These are phyloP conservation scores for Melinopterus prodromus DNA, from an alignment of 2,888 invertebrate species.

Conservation along the genomic window DNA sequence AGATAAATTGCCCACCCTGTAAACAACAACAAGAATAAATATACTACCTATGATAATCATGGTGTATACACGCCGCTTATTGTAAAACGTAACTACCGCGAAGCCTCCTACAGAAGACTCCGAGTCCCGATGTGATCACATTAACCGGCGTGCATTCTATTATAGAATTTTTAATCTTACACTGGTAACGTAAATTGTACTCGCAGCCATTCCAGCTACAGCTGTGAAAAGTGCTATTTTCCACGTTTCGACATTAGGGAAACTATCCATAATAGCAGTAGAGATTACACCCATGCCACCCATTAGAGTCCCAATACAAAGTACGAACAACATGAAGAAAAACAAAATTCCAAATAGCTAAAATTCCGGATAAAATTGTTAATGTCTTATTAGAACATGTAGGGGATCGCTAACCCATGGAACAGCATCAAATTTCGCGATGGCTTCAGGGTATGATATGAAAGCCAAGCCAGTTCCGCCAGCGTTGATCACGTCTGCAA, in stretches of 20 bases:
- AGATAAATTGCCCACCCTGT: slow-evolving; percentile 62
- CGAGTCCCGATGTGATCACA: no score
- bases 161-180: slow-evolving; percentile 60
- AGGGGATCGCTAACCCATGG: slow-evolving; percentile 64
- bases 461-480: slow-evolving; percentile 84
- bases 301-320: slow-evolving; percentile 80
- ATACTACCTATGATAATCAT: no score
- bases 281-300: slow-evolving; percentile 74
- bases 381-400: no score
- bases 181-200: slow-evolving; percentile 79
- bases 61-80: no score
- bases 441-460: slow-evolving; percentile 85
- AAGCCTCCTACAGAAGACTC: no score
- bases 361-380: slow-evolving; percentile 43
- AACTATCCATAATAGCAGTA: slow-evolving; percentile 73
- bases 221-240: slow-evolving; percentile 64
- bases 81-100: no score
- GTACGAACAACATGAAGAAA: slow-evolving; percentile 82
- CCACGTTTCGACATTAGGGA: slow-evolving; percentile 68
- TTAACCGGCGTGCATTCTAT: no score
- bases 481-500: slow-evolving; percentile 71
- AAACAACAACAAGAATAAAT: not conserved
- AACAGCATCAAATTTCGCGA: slow-evolving; percentile 74
- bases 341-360: slow-evolving; percentile 76
- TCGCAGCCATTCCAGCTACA: slow-evolving; percentile 67